Evolutionary conservation across 2,113 vertebrate genomes (phyloP).

Genomic region (Zosterops hypoxanthus): DNA sequence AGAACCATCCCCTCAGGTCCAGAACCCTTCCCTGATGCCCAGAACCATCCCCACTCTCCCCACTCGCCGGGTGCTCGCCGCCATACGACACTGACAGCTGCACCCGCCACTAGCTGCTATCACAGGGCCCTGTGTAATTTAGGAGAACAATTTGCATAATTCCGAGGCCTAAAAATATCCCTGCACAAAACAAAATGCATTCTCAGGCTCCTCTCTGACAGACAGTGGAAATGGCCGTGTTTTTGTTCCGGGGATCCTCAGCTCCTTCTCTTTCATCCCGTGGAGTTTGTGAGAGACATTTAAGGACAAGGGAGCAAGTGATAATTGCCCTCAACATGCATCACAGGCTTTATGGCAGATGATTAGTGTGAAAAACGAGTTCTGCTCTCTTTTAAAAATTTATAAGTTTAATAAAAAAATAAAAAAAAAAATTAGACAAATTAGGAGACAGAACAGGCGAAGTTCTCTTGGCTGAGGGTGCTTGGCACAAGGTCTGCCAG

Average conservation of each 20-base stretch:
- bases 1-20: accelerated
- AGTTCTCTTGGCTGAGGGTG: no score
- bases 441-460: no score
- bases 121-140: conserved; percentile 29
- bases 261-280: background rate
- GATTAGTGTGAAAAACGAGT: background rate
- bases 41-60: accelerated
- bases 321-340: conserved; percentile 24
- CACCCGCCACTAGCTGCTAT: conserved; percentile 22
- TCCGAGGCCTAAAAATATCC: conserved; percentile 49
- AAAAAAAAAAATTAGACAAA: no score
- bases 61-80: background rate
- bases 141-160: conserved; percentile 49
- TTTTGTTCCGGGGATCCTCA: background rate
- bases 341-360: background rate
- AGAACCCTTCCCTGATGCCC: accelerated
- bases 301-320: conserved; percentile 30
- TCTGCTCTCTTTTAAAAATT: no score
- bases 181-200: background rate
- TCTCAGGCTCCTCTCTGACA: background rate
- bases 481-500: no score
- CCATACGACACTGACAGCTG: conserved; percentile 6
- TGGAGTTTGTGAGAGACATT: background rate
- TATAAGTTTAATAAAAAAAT: no score
- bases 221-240: background rate